Evolutionary conservation across 2,113 vertebrate genomes (phyloP).

Genomic region (Alouatta palliata): DNA sequence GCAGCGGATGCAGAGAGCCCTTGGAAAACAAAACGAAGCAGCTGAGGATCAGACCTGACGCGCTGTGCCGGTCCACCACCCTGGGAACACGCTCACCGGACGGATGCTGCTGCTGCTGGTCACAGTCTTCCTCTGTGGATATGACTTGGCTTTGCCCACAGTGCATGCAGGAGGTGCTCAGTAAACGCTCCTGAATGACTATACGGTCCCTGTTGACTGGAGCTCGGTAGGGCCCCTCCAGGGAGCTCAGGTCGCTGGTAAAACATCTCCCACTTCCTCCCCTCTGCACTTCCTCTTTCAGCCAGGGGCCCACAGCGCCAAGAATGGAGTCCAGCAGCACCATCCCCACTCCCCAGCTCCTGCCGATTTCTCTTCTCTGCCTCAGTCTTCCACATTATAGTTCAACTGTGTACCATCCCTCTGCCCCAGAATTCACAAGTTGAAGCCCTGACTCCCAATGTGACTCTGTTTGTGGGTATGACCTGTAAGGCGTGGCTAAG

Average conservation of each 20-base stretch:
- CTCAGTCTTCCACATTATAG: neutral
- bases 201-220: no score
- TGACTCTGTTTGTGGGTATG: neutral
- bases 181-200: no score
- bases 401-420: neutral
- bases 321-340: neutral
- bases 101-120: rapidly evolving
- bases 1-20: rapidly evolving
- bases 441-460: neutral
- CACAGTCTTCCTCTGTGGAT: neutral
- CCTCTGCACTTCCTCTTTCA: neutral
- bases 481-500: neutral
- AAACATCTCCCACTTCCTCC: neutral
- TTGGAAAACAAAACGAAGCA: neutral
- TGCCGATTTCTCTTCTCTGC: neutral
- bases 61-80: rapidly evolving
- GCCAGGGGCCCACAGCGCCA: neutral
- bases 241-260: neutral
- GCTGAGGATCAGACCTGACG: no score
- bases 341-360: neutral
- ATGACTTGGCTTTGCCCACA: neutral
- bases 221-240: neutral
- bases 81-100: rapidly evolving
- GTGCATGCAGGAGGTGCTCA: no score
- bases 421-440: neutral